Base-by-base conservation (phyloP, 2,797 vertebrate genomes). In the Momotus momota region DNA sequence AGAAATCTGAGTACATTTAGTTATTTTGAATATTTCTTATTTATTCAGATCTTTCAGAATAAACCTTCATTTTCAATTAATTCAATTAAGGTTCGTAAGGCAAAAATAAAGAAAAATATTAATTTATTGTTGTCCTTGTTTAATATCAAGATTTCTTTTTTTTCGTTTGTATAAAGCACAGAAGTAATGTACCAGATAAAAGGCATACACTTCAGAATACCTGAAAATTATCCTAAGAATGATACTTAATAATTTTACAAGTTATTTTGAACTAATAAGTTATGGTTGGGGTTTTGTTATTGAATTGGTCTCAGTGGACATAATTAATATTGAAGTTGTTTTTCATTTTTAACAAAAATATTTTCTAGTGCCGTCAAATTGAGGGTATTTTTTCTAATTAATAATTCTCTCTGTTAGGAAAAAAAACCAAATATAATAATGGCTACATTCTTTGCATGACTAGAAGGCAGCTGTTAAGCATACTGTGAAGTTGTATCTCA, bases 321-420 rank as follows among this genome's bases (percentile, higher is more conserved):
- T 97, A 98, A 97, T 98, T 97, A 98, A 97, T 96, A 88, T 58
- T 86, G 80, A 95, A 96, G 82, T 65, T 90, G 93, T 94, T 96
- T 95, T 80, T 96, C 46, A 87, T 95, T 94, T 92, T 97, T 97
- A 95, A 92, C 78, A 91, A 88, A 91, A 96, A 74, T 43, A 82
- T 89, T 95, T 97, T 72, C 75, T 77, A 52, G 48, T 95, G 82
- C 55, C 48, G 72, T 80, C 90, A 96, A 86, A 73, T 81, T 75
- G 57, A 96, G 72, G 77, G 84, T 48, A 88, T 88, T 88, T 86
- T 97, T 91, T 94, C 77, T 96, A 97, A 97, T 97, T 97, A 97
- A 96, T 96, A 97, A 97, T 97, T 97, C 93, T 92, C 29, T 97
- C 41, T 95, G 35, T 73, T 66, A 52, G 94, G 51, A 49, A 27